These are phyloP conservation scores for Bambusicola thoracicus DNA, from an alignment of 2,113 vertebrate species.

Conservation along the genomic window DNA sequence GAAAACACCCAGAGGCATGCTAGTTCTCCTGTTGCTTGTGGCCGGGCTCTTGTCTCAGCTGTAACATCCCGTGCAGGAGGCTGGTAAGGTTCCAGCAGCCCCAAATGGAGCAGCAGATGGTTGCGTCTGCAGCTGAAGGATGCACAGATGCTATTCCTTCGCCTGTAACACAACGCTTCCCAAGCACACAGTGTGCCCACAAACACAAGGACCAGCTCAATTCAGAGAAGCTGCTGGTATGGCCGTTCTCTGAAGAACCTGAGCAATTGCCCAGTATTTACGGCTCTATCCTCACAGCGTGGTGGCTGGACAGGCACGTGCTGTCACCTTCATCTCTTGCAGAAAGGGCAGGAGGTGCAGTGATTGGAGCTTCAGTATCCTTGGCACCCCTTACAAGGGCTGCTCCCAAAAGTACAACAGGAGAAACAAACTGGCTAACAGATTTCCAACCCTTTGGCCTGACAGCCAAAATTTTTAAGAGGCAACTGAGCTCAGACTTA, in stretches of 20 bases:
- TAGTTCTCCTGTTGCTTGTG: neutral
- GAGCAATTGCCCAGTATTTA: neutral
- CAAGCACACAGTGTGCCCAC: conserved; percentile 46
- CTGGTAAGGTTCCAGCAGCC: conserved; percentile 45
- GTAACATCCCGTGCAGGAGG: neutral
- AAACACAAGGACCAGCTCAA: conserved; percentile 30
- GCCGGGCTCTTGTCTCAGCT: conserved; percentile 14
- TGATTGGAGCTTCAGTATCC: neutral
- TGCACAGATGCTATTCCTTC: conserved; percentile 45
- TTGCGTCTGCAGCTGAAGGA: conserved; percentile 56
- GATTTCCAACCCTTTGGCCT: neutral
- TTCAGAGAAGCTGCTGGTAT: neutral
- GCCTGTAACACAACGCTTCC: neutral
- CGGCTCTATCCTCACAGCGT: neutral
- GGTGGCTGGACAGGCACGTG: neutral
- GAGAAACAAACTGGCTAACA: neutral
- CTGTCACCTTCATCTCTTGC: neutral
- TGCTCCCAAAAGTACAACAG: neutral
- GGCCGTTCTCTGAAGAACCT: neutral
- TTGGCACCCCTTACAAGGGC: neutral
- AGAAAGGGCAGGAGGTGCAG: neutral
- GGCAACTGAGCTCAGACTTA: neutral
- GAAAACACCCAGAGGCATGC: neutral
- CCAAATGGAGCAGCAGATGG: conserved; percentile 59
- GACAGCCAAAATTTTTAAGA: neutral